Evolutionary conservation across 1,140 invertebrate genomes (phyloP), one percentile per base, ranked within the genome.

Genomic region (Brevipalpus yothersi): DNA sequence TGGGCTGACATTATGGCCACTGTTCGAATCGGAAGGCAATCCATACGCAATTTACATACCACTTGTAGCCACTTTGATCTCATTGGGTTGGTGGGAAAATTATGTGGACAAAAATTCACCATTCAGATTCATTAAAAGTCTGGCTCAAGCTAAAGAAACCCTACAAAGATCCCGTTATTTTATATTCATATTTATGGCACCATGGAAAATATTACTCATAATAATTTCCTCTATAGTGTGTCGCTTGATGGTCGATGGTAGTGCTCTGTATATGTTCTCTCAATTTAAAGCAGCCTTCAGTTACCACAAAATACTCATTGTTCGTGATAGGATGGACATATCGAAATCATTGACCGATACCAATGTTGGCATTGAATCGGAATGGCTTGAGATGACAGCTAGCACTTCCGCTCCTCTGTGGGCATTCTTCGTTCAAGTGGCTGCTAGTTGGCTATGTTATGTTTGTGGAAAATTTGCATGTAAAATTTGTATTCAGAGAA

Each of bases 31-130:
- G n/a, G 10, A 19, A 19, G n/a, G 21, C 49, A 10, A 13, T 45
- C 12, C n/a, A 17, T 10, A 51, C 9, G 12, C 49, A 51, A 51
- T 17, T 13, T n/a, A 65, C 84, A 23, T 92, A 58, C 88, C 90
- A 0, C 70, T 87, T 0, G 75, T 85, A 0, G 76, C 88, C 9
- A 71, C 93, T 42, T 77, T 90, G 49, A 82, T 90, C 47, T 94
- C 89, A 3, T 78, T 87, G 39, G 84, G 86, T 23, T 95, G 88
- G 85, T 95, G 91, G 91, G 91, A 95, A 72, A 96, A 95, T 73
- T 96, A 87, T 68, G 85, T 94, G 88, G 69, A 70, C 58, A 63
- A 41, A 13, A 61, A 63, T 41, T 88, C 66, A 4, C 58, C 65
- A 19, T 39, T 66, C n/a, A 19, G 77, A 51, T 75, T 87, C 53